phyloP scores from a whole-genome alignment of 2,888 invertebrate species.

The Monopis laevigella region DNA sequence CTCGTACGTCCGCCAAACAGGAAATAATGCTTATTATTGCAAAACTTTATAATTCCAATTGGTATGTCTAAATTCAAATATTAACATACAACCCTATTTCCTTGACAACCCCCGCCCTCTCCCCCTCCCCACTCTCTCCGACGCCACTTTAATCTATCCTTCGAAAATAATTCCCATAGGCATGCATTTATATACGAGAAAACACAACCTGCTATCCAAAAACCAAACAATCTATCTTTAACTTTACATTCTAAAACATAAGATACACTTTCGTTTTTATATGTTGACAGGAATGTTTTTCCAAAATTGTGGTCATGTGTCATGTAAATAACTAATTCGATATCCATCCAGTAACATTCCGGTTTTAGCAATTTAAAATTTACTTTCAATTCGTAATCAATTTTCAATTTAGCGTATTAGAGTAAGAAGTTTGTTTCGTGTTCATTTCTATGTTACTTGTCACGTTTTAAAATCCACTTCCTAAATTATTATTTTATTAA shows the following conservation, averaged over 20 bases:
- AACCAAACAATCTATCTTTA: too few relatives aligned
- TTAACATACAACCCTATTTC: conserved; percentile 4
- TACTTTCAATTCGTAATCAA: background rate
- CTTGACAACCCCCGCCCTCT: conserved; percentile 1
- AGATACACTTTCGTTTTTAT: too few relatives aligned
- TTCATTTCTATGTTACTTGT: too few relatives aligned
- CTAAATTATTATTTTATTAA: too few relatives aligned
- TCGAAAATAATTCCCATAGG: conserved; percentile 12
- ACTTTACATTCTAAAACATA: too few relatives aligned
- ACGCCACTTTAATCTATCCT: conserved; percentile 11
- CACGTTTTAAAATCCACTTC: too few relatives aligned
- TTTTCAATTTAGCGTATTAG: background rate
- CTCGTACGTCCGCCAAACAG: background rate
- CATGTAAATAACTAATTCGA: conserved; percentile 12
- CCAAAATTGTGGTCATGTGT: too few relatives aligned
- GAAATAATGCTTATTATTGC: conserved; percentile 5
- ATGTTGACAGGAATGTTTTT: too few relatives aligned
- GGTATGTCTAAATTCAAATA: conserved; percentile 7
- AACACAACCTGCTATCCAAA: too few relatives aligned
- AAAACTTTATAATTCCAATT: conserved; percentile 1
- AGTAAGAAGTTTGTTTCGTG: too few relatives aligned
- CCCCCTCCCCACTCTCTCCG: background rate
- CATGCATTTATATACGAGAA: background rate
- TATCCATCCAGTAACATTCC: background rate
- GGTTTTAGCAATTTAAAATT: background rate